Evolutionary conservation across 1,140 invertebrate species (phyloP).

Genomic region (Zelostemma sp.): DNA sequence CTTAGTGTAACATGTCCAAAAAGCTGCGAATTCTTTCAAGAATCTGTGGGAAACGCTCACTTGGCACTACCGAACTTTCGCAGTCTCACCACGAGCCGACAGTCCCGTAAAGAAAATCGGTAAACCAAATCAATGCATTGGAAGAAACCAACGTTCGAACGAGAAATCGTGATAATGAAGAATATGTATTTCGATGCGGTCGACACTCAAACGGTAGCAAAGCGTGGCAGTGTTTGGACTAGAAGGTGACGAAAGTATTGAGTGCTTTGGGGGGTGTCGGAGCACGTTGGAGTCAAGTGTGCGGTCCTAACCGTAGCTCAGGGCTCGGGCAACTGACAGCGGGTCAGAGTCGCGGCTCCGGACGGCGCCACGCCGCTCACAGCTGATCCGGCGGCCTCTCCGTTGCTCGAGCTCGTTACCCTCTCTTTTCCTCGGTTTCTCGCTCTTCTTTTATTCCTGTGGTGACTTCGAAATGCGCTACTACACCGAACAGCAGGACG

Average conservation of each 20-base stretch:
- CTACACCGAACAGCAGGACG: conserved; percentile 12
- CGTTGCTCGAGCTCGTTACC: conserved; percentile 32
- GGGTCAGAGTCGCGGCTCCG: conserved; percentile 63
- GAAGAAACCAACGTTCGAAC: no score
- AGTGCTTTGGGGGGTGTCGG: conserved; percentile 12
- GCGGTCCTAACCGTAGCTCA: conserved; percentile 70
- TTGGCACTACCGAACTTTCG: conserved; percentile 16
- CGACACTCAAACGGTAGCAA: no score
- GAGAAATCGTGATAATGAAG: no score
- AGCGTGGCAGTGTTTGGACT: no score
- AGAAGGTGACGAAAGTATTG: conserved; percentile 12
- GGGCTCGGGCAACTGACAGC: conserved; percentile 70
- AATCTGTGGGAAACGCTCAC: conserved; percentile 9
- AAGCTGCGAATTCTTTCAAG: background rate
- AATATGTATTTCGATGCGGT: no score
- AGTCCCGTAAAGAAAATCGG: conserved; percentile 7
- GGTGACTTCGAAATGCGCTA: conserved; percentile 14
- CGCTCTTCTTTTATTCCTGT: conserved; percentile 12
- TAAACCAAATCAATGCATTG: no score
- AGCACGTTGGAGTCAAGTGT: conserved; percentile 28
- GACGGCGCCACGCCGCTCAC: conserved; percentile 67
- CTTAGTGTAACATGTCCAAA: conserved; percentile 27
- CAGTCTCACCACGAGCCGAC: background rate
- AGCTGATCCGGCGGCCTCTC: conserved; percentile 68
- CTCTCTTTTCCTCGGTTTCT: conserved; percentile 23